Conservation (phyloP, 1,140 invertebrate species). For the Neotoxoptera formosana region DNA sequence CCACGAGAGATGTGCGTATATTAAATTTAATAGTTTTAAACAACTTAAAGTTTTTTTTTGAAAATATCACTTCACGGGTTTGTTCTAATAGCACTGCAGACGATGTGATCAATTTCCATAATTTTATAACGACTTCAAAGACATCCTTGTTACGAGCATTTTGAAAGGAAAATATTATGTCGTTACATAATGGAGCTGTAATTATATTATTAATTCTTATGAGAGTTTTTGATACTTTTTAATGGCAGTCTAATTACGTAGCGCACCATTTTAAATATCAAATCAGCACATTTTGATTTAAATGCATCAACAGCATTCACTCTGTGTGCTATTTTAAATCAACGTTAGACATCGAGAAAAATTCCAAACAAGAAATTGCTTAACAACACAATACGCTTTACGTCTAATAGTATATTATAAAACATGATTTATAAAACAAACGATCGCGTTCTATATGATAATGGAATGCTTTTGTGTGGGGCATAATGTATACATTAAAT, state of each 20-base stretch:
- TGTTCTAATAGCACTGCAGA: neutral
- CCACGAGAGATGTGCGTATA: neutral
- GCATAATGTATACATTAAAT: neutral
- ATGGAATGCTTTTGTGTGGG: neutral
- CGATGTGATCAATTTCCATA: neutral
- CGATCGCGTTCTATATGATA: neutral
- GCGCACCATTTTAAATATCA: neutral
- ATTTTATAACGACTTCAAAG: conserved; percentile 4
- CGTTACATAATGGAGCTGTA: neutral
- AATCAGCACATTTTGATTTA: neutral
- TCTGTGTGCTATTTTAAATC: neutral
- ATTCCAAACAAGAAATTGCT: neutral
- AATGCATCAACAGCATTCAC: neutral
- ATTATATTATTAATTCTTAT: conserved; percentile 16
- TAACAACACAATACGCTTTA: neutral
- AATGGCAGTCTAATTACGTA: neutral
- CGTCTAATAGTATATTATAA: neutral
- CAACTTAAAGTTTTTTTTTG: neutral
- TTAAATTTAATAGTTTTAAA: neutral
- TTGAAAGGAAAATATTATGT: neutral
- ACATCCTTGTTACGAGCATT: neutral
- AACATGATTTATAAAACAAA: conserved; percentile 10
- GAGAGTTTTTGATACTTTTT: neutral
- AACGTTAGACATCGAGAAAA: neutral
- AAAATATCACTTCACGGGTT: neutral